These are phyloP conservation scores for Ctenoplectra terminalis DNA, from an alignment of 1,140 invertebrate genomes.

Conservation along the genomic window DNA sequence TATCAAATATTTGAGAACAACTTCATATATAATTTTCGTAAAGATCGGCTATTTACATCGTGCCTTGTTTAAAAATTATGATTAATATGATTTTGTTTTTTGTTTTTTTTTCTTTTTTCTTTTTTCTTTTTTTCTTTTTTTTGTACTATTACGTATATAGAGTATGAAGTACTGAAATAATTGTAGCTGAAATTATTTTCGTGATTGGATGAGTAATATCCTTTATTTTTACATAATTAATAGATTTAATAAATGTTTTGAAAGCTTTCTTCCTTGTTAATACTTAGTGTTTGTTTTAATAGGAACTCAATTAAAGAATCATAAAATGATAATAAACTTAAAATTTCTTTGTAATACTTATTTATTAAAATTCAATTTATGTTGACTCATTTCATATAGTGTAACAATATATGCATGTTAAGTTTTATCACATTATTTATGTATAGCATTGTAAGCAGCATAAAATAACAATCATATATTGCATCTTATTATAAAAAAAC, in stretches of 20 bases:
- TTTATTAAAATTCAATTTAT: not conserved
- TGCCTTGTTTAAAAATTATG: not conserved
- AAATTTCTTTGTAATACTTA: not conserved
- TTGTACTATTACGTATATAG: not conserved
- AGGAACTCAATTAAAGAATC: not conserved
- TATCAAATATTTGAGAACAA: too few relatives aligned
- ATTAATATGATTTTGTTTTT: not conserved
- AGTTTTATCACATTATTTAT: not conserved
- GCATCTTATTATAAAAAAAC: not conserved
- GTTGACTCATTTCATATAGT: not conserved
- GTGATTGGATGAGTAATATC: not conserved
- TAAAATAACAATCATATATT: constrained; percentile 10
- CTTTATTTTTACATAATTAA: not conserved
- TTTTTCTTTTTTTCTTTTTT: too few relatives aligned
- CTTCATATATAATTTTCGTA: not conserved
- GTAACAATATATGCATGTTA: constrained; percentile 2
- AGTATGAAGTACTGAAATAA: not conserved
- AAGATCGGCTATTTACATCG: not conserved
- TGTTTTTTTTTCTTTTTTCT: too few relatives aligned
- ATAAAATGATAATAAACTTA: not conserved
- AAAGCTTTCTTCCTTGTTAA: not conserved
- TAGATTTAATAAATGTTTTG: not conserved
- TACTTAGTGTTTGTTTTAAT: not conserved
- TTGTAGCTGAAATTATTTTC: not conserved
- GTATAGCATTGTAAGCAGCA: not conserved